phyloP scores from a whole-genome alignment of 2,888 invertebrate genomes.

The Linnaemya tessellans region DNA sequence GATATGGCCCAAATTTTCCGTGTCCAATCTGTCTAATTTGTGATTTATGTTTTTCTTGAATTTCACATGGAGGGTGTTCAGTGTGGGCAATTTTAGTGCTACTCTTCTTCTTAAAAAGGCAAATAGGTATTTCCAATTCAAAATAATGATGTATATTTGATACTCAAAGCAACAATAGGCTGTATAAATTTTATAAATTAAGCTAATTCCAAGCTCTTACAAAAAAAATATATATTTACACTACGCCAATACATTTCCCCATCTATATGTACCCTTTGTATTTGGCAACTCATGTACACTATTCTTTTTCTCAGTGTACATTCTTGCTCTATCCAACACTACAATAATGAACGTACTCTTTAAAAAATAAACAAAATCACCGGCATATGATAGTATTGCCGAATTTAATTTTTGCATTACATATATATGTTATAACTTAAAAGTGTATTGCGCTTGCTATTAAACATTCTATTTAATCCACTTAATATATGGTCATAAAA shows the following conservation, averaged over 20 bases:
- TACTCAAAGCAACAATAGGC: no score
- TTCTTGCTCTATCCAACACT: slow-evolving; percentile 17
- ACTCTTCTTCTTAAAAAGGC: slow-evolving; percentile 36
- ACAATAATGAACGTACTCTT: slow-evolving; percentile 19
- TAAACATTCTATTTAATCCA: neutral
- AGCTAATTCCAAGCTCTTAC: neutral
- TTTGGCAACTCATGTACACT: no score
- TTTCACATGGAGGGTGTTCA: slow-evolving; percentile 55
- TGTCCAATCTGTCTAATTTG: no score
- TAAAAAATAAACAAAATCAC: slow-evolving; percentile 34
- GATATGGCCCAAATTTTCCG: no score
- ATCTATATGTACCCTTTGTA: no score
- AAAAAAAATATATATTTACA: no score
- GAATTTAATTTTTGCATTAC: slow-evolving; percentile 3
- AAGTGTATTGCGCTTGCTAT: neutral
- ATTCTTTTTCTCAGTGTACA: slow-evolving; percentile 9
- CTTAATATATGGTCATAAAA: neutral
- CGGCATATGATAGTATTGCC: slow-evolving; percentile 55
- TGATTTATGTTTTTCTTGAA: slow-evolving; percentile 36
- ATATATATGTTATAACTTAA: neutral
- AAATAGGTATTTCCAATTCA: no score
- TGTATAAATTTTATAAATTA: no score
- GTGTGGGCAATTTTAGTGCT: neutral
- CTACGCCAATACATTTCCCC: no score
- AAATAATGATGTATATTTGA: no score